Base-by-base conservation (phyloP, 1,140 invertebrate species). In the Anastrepha ludens region DNA sequence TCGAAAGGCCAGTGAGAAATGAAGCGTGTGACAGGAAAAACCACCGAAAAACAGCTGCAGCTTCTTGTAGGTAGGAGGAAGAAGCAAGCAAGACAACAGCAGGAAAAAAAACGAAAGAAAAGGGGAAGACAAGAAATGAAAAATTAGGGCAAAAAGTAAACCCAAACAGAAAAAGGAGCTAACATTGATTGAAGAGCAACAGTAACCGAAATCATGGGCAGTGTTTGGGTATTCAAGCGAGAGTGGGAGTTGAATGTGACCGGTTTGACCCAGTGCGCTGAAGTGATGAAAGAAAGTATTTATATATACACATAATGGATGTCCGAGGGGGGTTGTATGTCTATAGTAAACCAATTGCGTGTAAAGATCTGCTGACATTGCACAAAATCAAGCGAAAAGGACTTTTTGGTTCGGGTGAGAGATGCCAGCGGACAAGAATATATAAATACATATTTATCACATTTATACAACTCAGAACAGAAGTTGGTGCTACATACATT, bases 171-270 rank as follows among this genome's bases (percentile, higher is more conserved):
- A 67, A 67, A 41, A 67, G 65, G 2, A 67, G 9, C 65, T 13
- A 67, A 67, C 65, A 11, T 7, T 15, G 39, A 67, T 67, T 39
- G 65, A 39, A 39, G 11, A 67, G 65, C 65, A 67, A 67, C 65
- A 67, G 65, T 67, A 39, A 39, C 65, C 13, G 65, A 67, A 67
- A 67, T 67, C 39, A 67, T 67, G 20, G 29, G 65, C 39, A 67
- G 29, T 41, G 9, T 39, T 67, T 67, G 20, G 3, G 13, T 20
- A 2, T 11, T 67, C 29, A 41, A 67, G 11, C 13, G 29, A 3
- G 29, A 13, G 29, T 5, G 65, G 2, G 65, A 41, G 65, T 4
- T 0, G 65, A 3, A 29, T 67, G 29, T 67, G 65, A 41, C 8
- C 65, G 11, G 29, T 4, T 20, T 67, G 65, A 74, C 44, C 70